phyloP scores from a whole-genome alignment of 1,140 invertebrate species.

The Leptinotarsa undecemlineata region DNA sequence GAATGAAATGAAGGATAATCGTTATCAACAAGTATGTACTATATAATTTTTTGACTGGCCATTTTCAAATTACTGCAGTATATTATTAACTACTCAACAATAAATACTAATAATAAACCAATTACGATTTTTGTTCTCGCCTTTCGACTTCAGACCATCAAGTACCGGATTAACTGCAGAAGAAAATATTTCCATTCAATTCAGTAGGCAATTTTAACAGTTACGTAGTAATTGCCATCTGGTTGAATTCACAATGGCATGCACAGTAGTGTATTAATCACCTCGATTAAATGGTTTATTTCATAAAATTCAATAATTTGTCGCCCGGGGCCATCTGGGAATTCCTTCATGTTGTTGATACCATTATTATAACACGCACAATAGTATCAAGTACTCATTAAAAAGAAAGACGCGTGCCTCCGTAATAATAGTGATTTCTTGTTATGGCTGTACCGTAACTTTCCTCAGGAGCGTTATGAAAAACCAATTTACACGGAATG shows the following conservation, averaged over 20 bases:
- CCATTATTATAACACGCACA: conserved; percentile 5
- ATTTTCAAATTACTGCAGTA: not conserved
- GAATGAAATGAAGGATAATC: no score
- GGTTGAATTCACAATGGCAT: not conserved
- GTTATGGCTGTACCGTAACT: not conserved
- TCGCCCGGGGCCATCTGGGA: not conserved
- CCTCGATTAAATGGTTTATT: not conserved
- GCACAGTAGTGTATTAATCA: conserved; percentile 2
- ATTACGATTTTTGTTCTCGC: not conserved
- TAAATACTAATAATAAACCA: not conserved
- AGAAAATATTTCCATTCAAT: conserved; percentile 6
- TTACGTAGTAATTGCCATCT: not conserved
- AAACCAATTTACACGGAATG: not conserved
- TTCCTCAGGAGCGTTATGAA: not conserved
- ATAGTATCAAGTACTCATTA: not conserved
- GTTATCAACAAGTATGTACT: no score
- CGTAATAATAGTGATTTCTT: not conserved
- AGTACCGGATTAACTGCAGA: not conserved
- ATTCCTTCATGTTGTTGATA: conserved; percentile 3
- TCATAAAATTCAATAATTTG: conserved; percentile 7
- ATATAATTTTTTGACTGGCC: no score
- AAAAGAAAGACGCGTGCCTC: conserved; percentile 7
- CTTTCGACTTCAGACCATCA: not conserved
- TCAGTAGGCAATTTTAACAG: conserved; percentile 5
- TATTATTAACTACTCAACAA: not conserved